Evolutionary conservation across 1,140 invertebrate species (phyloP), one percentile per base, ranked within the genome.

Genomic region (Oreohelix idahoensis): DNA sequence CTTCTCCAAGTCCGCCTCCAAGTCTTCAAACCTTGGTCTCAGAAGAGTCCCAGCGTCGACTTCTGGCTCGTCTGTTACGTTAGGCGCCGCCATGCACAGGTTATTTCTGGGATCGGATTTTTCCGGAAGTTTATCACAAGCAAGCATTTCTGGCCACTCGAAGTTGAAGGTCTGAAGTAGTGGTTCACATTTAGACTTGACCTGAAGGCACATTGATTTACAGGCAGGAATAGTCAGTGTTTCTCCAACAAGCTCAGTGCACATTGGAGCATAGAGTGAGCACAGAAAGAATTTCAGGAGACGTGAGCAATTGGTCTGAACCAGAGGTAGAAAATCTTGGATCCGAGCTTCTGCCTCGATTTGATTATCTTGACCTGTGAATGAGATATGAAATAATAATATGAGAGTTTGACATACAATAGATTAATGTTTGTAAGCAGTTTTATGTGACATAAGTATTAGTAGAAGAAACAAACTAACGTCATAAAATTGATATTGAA

Each of bases 211-310:
- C 89, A 93, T 91, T 5, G 92, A 92, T 29, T 92, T 85, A 79
- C 92, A 93, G 15, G 92, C 91, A 13, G 91, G 91, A 45, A 93
- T 92, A 39, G 92, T 91, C 32, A 93, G 84, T 11, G 91, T 92
- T 73, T 92, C 91, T 29, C 90, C 90, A 35, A 90, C 89, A 84
- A 92, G 89, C 81, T 92, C 91, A 29, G 92, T 92, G 81, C 98
- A 99, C 97, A 98, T 98, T 11, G 98, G 98, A 38, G 96, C 96
- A 91, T 98, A 98, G 32, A 98, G 96, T 23, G 97, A 96, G 93
- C 98, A 99, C 78, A 99, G 93, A 93, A 99, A 98, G 88, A 99
- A 95, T 90, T 96, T 95, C 77, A 99, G 92, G 89, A 98, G 96
- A 0, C 96, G 95, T 74, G 96, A 97, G 93, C 98, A 99, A 42